Conservation (phyloP, 2,113 vertebrate species). For the Menura novaehollandiae region DNA sequence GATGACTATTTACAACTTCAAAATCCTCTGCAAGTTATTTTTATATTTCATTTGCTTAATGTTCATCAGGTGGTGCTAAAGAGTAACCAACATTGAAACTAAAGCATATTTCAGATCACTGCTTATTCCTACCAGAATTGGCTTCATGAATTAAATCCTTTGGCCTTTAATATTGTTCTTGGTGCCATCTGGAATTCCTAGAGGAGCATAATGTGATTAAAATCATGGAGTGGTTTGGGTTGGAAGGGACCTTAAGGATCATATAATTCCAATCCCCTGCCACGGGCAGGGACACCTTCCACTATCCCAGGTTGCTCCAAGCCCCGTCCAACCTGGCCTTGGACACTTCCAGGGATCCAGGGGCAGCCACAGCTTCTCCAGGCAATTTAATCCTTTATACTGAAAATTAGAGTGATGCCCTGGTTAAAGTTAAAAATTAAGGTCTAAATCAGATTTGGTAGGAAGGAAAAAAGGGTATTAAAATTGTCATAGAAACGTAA, state of each 20-base stretch:
- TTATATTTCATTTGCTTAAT: neutral
- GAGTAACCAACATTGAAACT: neutral
- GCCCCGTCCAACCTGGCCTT: fast-evolving
- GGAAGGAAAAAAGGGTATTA: neutral
- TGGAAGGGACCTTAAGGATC: neutral
- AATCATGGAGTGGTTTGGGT: neutral
- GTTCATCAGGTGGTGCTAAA: neutral
- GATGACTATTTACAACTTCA: neutral
- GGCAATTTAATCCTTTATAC: neutral
- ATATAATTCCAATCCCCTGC: fast-evolving
- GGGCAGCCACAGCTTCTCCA: neutral
- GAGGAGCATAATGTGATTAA: neutral
- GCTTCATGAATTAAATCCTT: neutral
- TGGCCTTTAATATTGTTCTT: neutral
- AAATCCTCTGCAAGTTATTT: neutral
- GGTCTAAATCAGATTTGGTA: neutral
- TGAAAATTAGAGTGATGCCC: neutral
- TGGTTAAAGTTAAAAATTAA: neutral
- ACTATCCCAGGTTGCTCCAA: neutral
- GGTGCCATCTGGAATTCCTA: neutral
- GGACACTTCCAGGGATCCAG: neutral
- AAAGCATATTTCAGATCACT: neutral
- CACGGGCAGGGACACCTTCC: neutral
- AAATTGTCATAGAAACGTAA: neutral
- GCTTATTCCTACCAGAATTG: neutral